Base-by-base conservation (phyloP, 2,113 vertebrate genomes). In the Callithrix jacchus region DNA sequence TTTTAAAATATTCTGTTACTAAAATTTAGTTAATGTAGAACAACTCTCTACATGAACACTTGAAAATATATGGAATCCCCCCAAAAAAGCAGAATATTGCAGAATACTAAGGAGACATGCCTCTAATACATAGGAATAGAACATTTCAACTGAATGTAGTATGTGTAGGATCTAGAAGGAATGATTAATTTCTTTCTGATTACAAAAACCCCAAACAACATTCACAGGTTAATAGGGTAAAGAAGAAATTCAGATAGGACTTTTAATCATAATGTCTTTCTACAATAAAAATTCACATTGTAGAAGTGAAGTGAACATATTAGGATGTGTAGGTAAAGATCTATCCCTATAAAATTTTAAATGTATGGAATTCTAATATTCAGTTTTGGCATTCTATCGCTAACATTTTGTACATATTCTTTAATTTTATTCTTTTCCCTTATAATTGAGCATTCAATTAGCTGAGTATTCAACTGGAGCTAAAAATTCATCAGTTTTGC, bases 401-500 rank as follows among this genome's bases (percentile, higher is more conserved):
- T 10, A 94, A 47, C 88, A 73, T 82, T 95, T 91, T 90, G 25
- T 92, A 68, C 8, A 21, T 90, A 66, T 79, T 94, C 54, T 87
- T 95, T 79, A 82, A 77, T 87, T 88, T 91, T 95, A 87, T 76
- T 94, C 42, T 61, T 96, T 89, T 64, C 58, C 81, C n/a, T 88
- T 56, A 89, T 95, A 97, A 95, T 80, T 93, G 87, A 94, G 64
- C 42, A 91, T 42, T 94, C 32, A 80, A 73, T 92, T 94, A 96
- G 35, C 77, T 80, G 32, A 83, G 32, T 70, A 56, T 47, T 94
- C 47, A 89, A 70, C 52, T 32, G 61, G 25, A 94, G 79, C 45
- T 89, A 88, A 94, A 94, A 94, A 91, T 66, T 87, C 73, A 71
- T 49, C 45, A n/a, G 66, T 93, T 96, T 74, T 73, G 64, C 87